Conservation (phyloP, 1,140 invertebrate species). For the Cotesia typhae region DNA sequence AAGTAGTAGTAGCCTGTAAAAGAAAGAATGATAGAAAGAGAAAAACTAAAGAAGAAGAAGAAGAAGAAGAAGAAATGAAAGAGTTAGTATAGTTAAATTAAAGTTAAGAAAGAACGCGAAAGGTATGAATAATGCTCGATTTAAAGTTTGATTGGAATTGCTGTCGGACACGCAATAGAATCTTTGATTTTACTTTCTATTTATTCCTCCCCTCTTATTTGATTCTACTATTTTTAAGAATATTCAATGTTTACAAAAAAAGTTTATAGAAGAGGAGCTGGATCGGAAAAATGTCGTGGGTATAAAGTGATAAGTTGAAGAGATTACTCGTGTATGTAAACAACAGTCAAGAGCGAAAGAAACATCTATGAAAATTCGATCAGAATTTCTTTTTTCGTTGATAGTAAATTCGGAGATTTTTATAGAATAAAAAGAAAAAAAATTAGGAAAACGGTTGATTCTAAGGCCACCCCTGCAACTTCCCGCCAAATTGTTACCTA, state of each 20-base stretch:
- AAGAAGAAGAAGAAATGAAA: neutral
- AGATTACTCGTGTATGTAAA: no score
- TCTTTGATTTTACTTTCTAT: slow-evolving; percentile 18
- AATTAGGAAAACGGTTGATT: no score
- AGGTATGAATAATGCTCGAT: slow-evolving; percentile 37
- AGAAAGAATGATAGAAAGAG: slow-evolving; percentile 15
- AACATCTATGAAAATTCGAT: no score
- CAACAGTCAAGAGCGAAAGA: no score
- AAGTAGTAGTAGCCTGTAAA: neutral
- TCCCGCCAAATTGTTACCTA: no score
- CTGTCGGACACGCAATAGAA: slow-evolving; percentile 36
- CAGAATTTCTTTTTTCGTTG: no score
- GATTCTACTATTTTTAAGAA: neutral
- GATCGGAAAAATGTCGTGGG: no score
- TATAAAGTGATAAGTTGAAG: no score
- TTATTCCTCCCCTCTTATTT: slow-evolving; percentile 3
- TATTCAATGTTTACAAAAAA: neutral
- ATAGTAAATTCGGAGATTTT: no score
- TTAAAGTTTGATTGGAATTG: slow-evolving; percentile 40
- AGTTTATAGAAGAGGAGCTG: neutral
- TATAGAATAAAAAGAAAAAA: no score
- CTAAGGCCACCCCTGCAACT: no score
- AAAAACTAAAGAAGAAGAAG: no score
- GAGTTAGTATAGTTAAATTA: neutral
- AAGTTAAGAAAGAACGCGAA: slow-evolving; percentile 15